Base-by-base conservation (phyloP, 2,888 invertebrate genomes). In the Andricus curvator region DNA sequence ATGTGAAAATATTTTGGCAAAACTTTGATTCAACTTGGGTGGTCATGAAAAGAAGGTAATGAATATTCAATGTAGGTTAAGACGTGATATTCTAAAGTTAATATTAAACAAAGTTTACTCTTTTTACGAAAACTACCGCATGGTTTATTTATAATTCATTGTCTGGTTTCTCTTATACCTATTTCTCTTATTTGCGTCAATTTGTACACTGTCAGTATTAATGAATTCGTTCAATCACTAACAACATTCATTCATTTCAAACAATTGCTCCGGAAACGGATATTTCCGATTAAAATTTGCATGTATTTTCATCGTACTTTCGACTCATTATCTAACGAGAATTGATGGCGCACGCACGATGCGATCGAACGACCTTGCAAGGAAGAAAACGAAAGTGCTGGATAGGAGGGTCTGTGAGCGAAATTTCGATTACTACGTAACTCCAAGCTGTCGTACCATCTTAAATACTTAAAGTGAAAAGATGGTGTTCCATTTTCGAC, bases 311-410 rank as follows among this genome's bases (percentile, higher is more conserved):
- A 41, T 68, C 48, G 13, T 67, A 67, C 68, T 68, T 68, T 68
- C 68, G 17, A 68, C 37, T 41, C 22, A n/a, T 44, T 68, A 22
- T 68, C 44, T 44, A 44, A 68, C 44, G 17, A 68, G 11, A 15
- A 48, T 44, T 33, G 29, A 20, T 29, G 33, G 20, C 9, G 33
- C 44, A 68, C 68, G 44, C 22, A 68, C 41, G 44, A 68, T 48
- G 48, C 15, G 22, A 70, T 70, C 65, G 81, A 44, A 66, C 85
- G 85, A 85, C 85, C 86, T 86, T 86, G 86, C 79, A 60, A 77
- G 67, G 20, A 82, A 83, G 83, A 86, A 87, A 86, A 85, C 81
- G 86, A 87, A 86, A 86, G 87, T 87, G 82, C 80, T 82, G 80
- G 83, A 77, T 77, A 79, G 77, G 66, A 65, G 79, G 41, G 78